Percentiles rank a stretch among this genome's conserved stretches.
These are phyloP conservation scores for Haliclystus octoradiatus DNA, from an alignment of 30 jellyfish, hydroid and myxozoan genomes.

Conservation along the genomic window DNA sequence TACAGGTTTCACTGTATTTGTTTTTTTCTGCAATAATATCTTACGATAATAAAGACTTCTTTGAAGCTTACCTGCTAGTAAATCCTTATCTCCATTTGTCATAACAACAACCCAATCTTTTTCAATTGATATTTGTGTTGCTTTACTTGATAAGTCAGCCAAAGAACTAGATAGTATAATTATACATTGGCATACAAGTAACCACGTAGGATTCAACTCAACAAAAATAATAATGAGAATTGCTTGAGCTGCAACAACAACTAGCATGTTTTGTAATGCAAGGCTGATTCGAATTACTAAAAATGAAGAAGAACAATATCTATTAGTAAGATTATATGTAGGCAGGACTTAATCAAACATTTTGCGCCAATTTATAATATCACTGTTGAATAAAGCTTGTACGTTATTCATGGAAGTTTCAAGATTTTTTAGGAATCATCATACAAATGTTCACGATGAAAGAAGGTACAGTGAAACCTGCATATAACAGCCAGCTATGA, in stretches of 20 bases:
- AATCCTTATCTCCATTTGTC: slow-evolving; percentile 45
- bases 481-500: too few relatives aligned
- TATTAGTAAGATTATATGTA: too few relatives aligned
- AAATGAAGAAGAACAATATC: too few relatives aligned
- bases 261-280: slow-evolving; percentile 55
- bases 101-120: slow-evolving; percentile 95
- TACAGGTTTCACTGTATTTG: too few relatives aligned
- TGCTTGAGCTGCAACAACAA: slow-evolving; percentile 55
- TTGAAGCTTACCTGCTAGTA: slow-evolving; percentile 61
- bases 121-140: slow-evolving; percentile 64
- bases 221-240: slow-evolving; percentile 33
- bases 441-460: too few relatives aligned
- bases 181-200: slow-evolving; percentile 43
- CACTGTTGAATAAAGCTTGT: too few relatives aligned
- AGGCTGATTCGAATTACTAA: slow-evolving; percentile 50
- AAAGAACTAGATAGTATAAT: slow-evolving; percentile 63
- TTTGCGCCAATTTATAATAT: too few relatives aligned
- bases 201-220: slow-evolving; percentile 26
- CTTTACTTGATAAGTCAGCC: slow-evolving; percentile 81
- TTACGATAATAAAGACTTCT: too few relatives aligned
- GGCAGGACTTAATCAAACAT: background rate
- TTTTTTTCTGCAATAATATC: too few relatives aligned
- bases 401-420: too few relatives aligned
- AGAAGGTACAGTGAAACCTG: too few relatives aligned
- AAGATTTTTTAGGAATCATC: too few relatives aligned